phyloP scores from a whole-genome alignment of 2,797 vertebrate species.

The Fringilla coelebs region DNA sequence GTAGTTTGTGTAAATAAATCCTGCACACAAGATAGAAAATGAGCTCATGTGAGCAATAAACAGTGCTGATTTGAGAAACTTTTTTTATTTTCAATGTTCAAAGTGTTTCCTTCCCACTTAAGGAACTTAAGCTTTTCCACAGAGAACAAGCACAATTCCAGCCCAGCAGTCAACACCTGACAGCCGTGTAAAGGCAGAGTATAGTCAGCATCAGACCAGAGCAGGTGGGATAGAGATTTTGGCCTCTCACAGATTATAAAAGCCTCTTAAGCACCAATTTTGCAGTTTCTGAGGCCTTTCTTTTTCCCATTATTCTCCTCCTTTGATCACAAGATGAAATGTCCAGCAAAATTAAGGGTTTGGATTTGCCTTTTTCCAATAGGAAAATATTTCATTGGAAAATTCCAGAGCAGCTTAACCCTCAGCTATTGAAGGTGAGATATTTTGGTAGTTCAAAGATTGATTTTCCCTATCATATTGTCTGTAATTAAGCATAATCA shows the following conservation, averaged over 20 bases:
- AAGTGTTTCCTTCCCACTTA: not conserved
- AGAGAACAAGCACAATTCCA: not conserved
- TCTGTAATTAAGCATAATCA: conserved; percentile 53
- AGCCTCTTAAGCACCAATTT: not conserved
- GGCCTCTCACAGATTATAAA: not conserved
- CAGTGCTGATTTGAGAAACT: not conserved
- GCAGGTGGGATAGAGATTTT: not conserved
- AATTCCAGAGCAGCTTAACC: conserved; percentile 18
- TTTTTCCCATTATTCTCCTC: not conserved
- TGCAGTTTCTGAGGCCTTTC: not conserved
- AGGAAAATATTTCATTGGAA: not conserved
- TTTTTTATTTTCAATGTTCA: not conserved
- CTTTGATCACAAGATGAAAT: not conserved
- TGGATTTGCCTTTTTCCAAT: not conserved
- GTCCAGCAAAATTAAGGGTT: not conserved
- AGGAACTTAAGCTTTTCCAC: not conserved
- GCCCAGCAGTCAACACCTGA: not conserved
- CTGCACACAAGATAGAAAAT: not conserved
- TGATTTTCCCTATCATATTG: conserved; percentile 22
- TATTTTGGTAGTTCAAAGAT: conserved; percentile 23
- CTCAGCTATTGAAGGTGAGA: conserved; percentile 2
- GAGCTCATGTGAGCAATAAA: not conserved
- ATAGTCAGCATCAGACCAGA: not conserved
- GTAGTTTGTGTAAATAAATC: not conserved
- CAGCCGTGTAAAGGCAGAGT: not conserved